These are phyloP conservation scores for Oreochromis aureus DNA, from an alignment of 2,113 vertebrate genomes.

Conservation along the genomic window DNA sequence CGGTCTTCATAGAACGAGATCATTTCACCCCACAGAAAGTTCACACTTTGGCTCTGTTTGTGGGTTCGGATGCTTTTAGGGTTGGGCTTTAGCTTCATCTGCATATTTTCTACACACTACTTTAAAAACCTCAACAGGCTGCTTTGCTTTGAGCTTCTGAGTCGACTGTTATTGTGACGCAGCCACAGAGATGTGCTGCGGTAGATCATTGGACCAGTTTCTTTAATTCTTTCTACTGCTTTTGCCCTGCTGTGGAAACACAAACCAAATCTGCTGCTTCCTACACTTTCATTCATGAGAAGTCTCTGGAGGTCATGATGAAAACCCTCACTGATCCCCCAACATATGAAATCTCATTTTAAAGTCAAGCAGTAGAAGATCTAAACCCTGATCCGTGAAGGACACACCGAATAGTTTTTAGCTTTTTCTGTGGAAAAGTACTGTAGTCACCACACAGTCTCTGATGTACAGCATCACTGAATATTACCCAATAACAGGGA, in stretches of 20 bases:
- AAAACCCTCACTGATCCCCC: background rate
- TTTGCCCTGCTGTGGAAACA: background rate
- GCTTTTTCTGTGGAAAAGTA: background rate
- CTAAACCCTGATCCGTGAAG: background rate
- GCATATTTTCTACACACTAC: background rate
- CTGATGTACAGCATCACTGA: background rate
- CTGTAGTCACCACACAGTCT: background rate
- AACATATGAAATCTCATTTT: background rate
- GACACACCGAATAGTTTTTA: background rate
- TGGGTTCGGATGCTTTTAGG: background rate
- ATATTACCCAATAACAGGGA: background rate
- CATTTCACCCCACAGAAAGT: background rate
- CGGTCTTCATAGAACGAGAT: background rate
- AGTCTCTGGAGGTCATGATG: background rate
- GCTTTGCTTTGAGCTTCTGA: background rate
- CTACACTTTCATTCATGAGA: background rate
- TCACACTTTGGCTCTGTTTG: background rate
- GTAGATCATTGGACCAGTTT: background rate
- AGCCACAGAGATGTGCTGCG: background rate
- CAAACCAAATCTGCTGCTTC: background rate
- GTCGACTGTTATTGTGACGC: background rate
- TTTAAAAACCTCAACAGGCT: background rate
- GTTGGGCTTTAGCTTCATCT: background rate
- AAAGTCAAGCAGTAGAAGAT: background rate
- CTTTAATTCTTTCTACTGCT: background rate